These are phyloP conservation scores for Nomada goodeniana DNA, from an alignment of 2,888 invertebrate genomes.

Conservation along the genomic window DNA sequence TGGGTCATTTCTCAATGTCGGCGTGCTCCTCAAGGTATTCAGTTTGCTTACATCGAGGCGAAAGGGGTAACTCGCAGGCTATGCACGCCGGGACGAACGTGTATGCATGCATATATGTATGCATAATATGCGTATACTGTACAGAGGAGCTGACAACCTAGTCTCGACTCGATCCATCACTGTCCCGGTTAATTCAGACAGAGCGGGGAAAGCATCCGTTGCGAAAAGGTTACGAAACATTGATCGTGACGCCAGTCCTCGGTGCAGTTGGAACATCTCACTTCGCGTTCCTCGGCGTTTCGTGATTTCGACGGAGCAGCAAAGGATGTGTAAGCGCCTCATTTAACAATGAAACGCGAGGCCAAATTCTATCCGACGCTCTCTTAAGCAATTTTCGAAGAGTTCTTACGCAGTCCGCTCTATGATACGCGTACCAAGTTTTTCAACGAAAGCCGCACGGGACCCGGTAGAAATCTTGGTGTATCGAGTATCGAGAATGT, in stretches of 20 bases:
- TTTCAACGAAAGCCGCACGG: not conserved
- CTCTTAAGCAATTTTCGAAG: too few species aligned
- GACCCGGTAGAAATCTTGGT: not conserved
- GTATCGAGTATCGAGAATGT: slow-evolving; percentile 28
- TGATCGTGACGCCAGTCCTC: slow-evolving; percentile 58
- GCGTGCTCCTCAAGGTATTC: slow-evolving; percentile 55
- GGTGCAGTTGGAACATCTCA: slow-evolving; percentile 38
- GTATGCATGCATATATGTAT: slow-evolving; percentile 38
- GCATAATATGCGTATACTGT: slow-evolving; percentile 50
- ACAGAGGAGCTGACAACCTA: slow-evolving; percentile 50
- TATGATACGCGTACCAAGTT: not conserved
- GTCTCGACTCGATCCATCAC: slow-evolving; percentile 73
- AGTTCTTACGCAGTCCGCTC: not conserved
- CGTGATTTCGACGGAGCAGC: not conserved
- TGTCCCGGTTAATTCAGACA: slow-evolving; percentile 75
- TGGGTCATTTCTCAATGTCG: slow-evolving; percentile 54
- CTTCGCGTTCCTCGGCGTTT: not conserved
- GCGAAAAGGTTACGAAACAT: slow-evolving; percentile 69
- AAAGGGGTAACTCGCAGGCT: slow-evolving; percentile 57
- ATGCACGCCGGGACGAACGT: slow-evolving; percentile 57
- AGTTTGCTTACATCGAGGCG: slow-evolving; percentile 49
- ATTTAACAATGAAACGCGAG: too few species aligned
- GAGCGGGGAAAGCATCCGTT: slow-evolving; percentile 54
- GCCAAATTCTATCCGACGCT: too few species aligned
- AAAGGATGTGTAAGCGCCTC: not conserved